A percentile compares a stretch with the other conserved stretches of the same genome.
Evolutionary conservation across 2,113 vertebrate species (phyloP).

Genomic region (Lasiurus borealis): DNA sequence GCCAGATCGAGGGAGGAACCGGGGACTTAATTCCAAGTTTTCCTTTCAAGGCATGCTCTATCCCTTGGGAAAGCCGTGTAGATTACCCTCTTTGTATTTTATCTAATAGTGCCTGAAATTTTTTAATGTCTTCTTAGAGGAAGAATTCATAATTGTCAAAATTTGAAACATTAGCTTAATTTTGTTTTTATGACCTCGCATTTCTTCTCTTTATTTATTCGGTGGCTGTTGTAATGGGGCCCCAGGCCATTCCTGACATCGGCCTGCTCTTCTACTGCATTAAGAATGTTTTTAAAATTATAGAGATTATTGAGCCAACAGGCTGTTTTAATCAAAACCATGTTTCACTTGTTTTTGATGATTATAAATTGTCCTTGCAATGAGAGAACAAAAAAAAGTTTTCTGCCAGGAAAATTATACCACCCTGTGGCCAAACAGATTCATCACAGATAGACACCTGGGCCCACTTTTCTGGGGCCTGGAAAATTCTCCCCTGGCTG

Average conservation of each 20-base stretch:
- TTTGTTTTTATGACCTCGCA: conserved; percentile 89
- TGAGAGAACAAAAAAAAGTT: conserved; percentile 53
- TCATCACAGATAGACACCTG: conserved; percentile 66
- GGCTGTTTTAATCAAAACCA: conserved; percentile 92
- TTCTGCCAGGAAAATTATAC: conserved; percentile 85
- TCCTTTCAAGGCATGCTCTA: conserved; percentile 85
- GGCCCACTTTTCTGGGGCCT: neutral
- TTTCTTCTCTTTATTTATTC: conserved; percentile 88
- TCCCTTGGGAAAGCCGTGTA: conserved; percentile 85
- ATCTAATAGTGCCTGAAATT: conserved; percentile 89
- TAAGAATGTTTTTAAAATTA: conserved; percentile 92
- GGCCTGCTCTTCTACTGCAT: conserved; percentile 86
- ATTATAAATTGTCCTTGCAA: conserved; percentile 85
- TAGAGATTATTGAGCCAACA: conserved; percentile 91
- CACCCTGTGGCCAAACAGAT: conserved; percentile 85
- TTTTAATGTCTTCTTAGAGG: conserved; percentile 87
- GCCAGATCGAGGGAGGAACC: conserved; percentile 70
- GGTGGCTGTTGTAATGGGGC: conserved; percentile 88
- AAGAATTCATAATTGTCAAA: conserved; percentile 90
- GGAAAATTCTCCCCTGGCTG: conserved; percentile 2
- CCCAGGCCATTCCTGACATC: conserved; percentile 88
- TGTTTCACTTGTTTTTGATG: conserved; percentile 89
- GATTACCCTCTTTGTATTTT: conserved; percentile 87
- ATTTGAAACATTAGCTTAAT: conserved; percentile 91
- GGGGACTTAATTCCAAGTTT: conserved; percentile 75